These are phyloP conservation scores for Drosophila acutilabella DNA, from an alignment of 2,888 invertebrate genomes.

Conservation along the genomic window DNA sequence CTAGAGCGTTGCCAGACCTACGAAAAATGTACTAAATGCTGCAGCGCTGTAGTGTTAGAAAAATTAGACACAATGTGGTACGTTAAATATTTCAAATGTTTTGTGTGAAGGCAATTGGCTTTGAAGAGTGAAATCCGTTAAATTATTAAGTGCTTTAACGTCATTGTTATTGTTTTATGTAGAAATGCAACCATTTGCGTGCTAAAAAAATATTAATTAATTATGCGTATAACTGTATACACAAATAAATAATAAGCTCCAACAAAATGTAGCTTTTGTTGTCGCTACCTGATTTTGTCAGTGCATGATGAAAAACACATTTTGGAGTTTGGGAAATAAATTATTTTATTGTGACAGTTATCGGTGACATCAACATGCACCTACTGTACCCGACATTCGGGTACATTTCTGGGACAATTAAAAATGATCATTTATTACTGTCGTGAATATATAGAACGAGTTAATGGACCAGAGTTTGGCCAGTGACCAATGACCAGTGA, in stretches of 20 bases:
- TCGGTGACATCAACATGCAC: conserved; percentile 46
- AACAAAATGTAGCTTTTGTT: not conserved
- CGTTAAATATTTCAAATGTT: not conserved
- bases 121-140: not conserved
- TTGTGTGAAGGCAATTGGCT: conserved; percentile 26
- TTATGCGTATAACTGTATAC: not conserved
- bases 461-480: conserved; percentile 47
- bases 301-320: conserved; percentile 6
- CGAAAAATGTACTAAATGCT: conserved; percentile 27
- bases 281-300: too few species aligned
- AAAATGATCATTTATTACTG: conserved; percentile 32
- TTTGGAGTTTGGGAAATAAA: not conserved
- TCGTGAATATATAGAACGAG: conserved; percentile 29
- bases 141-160: not conserved
- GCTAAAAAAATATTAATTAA: not conserved
- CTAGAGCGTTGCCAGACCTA: conserved; percentile 33
- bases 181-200: not conserved
- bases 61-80: conserved; percentile 31
- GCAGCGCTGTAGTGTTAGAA: not conserved
- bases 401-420: conserved; percentile 45
- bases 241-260: not conserved
- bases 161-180: not conserved
- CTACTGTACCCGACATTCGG: conserved; percentile 3
- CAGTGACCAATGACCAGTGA: conserved; percentile 30
- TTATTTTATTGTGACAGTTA: not conserved